These are phyloP conservation scores for Geotrypetes seraphini DNA, from an alignment of 2,797 vertebrate genomes.

Conservation along the genomic window DNA sequence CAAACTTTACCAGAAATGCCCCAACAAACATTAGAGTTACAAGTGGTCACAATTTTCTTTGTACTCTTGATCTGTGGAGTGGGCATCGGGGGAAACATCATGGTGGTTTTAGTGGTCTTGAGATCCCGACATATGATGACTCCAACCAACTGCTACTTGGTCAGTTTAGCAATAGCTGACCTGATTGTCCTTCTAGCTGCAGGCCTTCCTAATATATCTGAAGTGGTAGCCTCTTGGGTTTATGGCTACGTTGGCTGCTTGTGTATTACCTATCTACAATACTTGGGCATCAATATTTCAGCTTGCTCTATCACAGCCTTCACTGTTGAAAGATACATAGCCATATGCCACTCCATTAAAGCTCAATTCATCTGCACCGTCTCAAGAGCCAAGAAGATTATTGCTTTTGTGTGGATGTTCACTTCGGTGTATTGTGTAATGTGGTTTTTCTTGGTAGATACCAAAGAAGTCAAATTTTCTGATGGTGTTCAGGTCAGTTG, in stretches of 20 bases:
- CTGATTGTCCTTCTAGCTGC: constrained; percentile 75
- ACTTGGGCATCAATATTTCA: constrained; percentile 77
- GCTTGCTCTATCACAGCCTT: constrained; percentile 79
- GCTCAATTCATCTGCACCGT: constrained; percentile 76
- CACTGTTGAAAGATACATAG: constrained; percentile 77
- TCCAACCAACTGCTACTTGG: constrained; percentile 82
- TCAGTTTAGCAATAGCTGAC: constrained; percentile 74
- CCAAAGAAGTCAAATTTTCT: constrained; percentile 54
- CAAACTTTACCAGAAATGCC: constrained; percentile 51
- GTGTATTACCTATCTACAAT: constrained; percentile 82
- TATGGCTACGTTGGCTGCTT: constrained; percentile 74
- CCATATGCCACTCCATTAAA: constrained; percentile 76
- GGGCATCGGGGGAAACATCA: constrained; percentile 70
- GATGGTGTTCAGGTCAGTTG: constrained; percentile 68
- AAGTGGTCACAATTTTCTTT: constrained; percentile 66
- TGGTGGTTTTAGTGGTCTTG: constrained; percentile 79
- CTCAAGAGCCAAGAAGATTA: constrained; percentile 74
- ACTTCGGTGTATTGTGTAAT: constrained; percentile 74
- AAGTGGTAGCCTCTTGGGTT: constrained; percentile 70
- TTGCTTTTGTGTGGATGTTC: constrained; percentile 70
- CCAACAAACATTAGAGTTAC: constrained; percentile 57
- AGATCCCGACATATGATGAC: constrained; percentile 79
- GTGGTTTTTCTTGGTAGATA: constrained; percentile 87
- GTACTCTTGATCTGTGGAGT: constrained; percentile 69
- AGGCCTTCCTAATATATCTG: constrained; percentile 72